Evolutionary conservation across 2,888 invertebrate species (phyloP), one percentile per base, ranked within the genome.

Genomic region (Andrena praecox): DNA sequence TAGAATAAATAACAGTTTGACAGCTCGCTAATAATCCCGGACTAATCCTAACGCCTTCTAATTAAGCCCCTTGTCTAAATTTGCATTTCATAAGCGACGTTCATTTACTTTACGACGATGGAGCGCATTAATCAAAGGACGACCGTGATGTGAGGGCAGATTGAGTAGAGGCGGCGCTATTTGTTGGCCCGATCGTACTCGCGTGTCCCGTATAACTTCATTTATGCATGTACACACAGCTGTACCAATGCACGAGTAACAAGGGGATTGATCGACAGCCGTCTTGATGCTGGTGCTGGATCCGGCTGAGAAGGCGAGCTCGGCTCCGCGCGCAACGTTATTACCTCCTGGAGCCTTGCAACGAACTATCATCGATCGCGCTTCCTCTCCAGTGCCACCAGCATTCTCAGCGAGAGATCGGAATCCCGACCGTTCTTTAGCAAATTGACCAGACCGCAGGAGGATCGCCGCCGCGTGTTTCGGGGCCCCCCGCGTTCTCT

Each of bases 181-280:
- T 67, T 50, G 82, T 75, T 62, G 48, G 29, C 16, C 10, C 20
- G 69, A 74, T 70, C 31, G 59, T 59, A 52, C 59, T 35, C 72
- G 68, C 67, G 70, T 79, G 67, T 59, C 50, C 64, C 60, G 69
- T 72, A 68, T 73, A 80, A 81, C 69, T 77, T 72, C 77, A 77
- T 83, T 83, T 81, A 73, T 72, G 74, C 71, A 29, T 60, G 83
- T 82, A 79, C 62, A 84, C 84, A 76, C 82, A 82, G 82, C 82
- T 84, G 84, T 82, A 78, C 62, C 84, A 79, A 78, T 84, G 77
- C 71, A 73, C 64, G 67, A 69, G 62, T 73, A 81, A 81, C 71
- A 69, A 73, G 70, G 70, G 64, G 72, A 79, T 82, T 79, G 83
- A 84, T 82, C 76, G 76, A 62, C 77, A 71, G 73, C 84, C 77